Evolutionary conservation across 2,888 invertebrate genomes (phyloP).

Genomic region (Hemaris fuciformis): DNA sequence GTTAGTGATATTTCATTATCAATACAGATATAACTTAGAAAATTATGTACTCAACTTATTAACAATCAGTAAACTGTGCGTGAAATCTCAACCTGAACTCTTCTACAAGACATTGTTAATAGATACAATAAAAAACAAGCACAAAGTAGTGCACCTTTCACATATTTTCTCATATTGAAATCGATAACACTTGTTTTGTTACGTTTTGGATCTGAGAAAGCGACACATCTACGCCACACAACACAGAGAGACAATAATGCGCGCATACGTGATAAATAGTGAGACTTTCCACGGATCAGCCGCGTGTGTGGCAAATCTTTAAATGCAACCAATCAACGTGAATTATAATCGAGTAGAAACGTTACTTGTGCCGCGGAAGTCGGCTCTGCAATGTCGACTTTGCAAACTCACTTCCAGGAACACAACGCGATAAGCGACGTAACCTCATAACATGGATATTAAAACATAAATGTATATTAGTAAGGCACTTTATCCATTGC

Average conservation of each 20-base stretch:
- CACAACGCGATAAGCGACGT: background rate
- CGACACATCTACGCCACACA: background rate
- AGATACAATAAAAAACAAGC: background rate
- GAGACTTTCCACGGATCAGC: background rate
- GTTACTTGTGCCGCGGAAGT: constrained; percentile 41
- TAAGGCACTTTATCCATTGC: background rate
- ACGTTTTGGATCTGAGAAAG: background rate
- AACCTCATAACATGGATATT: background rate
- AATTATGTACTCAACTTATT: no score
- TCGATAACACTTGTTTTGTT: background rate
- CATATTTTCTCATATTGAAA: background rate
- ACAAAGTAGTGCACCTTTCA: no score
- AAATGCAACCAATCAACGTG: constrained; percentile 8
- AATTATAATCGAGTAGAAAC: constrained; percentile 37
- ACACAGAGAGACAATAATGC: background rate
- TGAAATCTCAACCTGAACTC: no score
- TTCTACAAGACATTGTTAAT: no score
- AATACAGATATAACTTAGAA: no score
- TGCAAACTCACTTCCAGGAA: constrained; percentile 18
- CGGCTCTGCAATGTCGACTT: constrained; percentile 33
- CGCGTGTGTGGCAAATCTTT: background rate
- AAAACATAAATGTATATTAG: background rate
- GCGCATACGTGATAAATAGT: background rate
- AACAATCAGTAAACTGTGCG: no score
- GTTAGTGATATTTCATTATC: no score